Evolutionary conservation across 2,888 invertebrate species (phyloP), one percentile per base, ranked within the genome.

Genomic region (Athalia rosae): DNA sequence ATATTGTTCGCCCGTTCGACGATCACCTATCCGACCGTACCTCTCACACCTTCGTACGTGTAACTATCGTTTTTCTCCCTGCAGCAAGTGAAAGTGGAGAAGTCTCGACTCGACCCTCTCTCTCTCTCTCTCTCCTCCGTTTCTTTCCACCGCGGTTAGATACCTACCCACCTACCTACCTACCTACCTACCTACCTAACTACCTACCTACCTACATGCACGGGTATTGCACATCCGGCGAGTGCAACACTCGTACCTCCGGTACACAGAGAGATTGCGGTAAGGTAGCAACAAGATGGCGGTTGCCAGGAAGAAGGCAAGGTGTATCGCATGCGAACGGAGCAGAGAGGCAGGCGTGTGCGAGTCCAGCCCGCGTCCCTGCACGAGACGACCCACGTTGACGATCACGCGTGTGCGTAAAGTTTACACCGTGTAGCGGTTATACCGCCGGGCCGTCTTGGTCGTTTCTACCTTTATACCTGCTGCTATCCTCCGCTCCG

Each of bases 231-330:
- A 56, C 28, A 56, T 5, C 41, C 50, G 71, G 6, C 13, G 4
- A 50, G 8, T 62, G 62, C 62, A 28, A 28, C 28, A 28, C 28
- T 28, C 28, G 28, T 28, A 28, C 28, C 28, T 28, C 28, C 28
- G 28, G 28, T 2, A 2, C 28, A 28, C 28, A 2, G 28, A 2
- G 28, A 74, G 4, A 41, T 43, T 48, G 53, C 47, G 15, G 61
- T 61, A 61, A 56, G 74, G 74, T 74, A 74, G 74, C 74, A 74
- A 74, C 74, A 74, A 74, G 61, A 74, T 74, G 74, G 74, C 74
- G 74, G 15, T 2, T 64, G 64, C 64, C 47, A 47, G 45, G 47
- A 64, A n/a, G n/a, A 13, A 47, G n/a, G 9, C 47, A 64, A 28
- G 28, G 28, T 28, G 28, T 28, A 28, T 28, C 28, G 28, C 28